Percentiles rank a stretch among this genome's conserved stretches.
phyloP scores from a whole-genome alignment of 2,888 invertebrate species.

The Sphaerophoria rueppellii region DNA sequence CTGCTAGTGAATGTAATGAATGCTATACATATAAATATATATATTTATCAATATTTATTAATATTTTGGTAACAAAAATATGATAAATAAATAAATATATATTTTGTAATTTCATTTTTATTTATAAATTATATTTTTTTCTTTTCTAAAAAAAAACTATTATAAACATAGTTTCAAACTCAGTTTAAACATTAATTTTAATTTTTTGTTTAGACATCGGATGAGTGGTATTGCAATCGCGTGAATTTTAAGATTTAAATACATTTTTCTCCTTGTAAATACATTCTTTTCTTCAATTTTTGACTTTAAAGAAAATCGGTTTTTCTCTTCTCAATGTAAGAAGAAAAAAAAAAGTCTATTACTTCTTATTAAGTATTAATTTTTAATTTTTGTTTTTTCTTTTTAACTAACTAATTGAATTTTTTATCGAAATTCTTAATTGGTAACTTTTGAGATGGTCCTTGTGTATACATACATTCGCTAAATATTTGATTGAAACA shows the following conservation, averaged over 20 bases:
- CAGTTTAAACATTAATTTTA: background rate
- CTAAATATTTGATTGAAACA: conserved; percentile 73
- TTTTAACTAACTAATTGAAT: conserved; percentile 49
- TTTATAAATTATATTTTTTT: conserved; percentile 72
- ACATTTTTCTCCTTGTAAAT: conserved; percentile 55
- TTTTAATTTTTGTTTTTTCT: conserved; percentile 30
- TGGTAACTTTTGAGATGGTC: conserved; percentile 97
- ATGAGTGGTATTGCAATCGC: conserved; percentile 77
- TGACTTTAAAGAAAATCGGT: conserved; percentile 56
- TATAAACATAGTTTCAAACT: conserved; percentile 48
- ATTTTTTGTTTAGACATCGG: conserved; percentile 73
- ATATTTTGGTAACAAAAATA: conserved; percentile 59
- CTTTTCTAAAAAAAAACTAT: conserved; percentile 21
- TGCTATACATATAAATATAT: conserved; percentile 78
- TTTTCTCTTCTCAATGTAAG: conserved; percentile 51
- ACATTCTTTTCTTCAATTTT: conserved; percentile 18
- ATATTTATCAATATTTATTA: conserved; percentile 79
- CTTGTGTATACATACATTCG: conserved; percentile 84
- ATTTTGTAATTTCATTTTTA: conserved; percentile 44
- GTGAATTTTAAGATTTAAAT: conserved; percentile 28
- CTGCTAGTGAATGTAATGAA: conserved; percentile 83
- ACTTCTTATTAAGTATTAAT: background rate
- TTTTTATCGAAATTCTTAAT: conserved; percentile 81
- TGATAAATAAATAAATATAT: conserved; percentile 65
- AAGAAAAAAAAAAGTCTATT: conserved; percentile 1